Base-by-base conservation (phyloP, 2,113 vertebrate genomes). In the Syrrhaptes paradoxus region DNA sequence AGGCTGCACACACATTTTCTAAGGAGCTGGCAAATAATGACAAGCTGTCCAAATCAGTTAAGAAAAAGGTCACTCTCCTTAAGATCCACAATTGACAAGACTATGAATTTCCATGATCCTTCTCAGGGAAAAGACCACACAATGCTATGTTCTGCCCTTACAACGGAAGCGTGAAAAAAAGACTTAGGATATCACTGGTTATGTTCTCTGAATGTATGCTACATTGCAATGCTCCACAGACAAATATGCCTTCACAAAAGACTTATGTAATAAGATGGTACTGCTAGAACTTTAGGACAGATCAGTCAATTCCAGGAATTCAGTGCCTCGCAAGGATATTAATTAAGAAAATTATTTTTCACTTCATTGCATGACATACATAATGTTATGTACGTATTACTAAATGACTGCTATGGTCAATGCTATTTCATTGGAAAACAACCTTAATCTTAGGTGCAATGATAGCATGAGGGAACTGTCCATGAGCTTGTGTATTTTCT, bases 221-320 rank as follows among this genome's bases (percentile, higher is more conserved):
- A 31, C 26, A 49, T 5, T 62, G n/a, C 28, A 70, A 38, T 9
- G 46, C 10, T 52, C n/a, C 21, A 26, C 36, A 52, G 49, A 62
- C 24, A 52, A 54, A 24, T 24, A 57, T 1, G 15, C 13, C 32
- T 66, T 72, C 54, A 57, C 13, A 52, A 67, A 86, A 73, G 18
- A 58, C 0, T 0, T 12, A 55, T 9, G 22, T 36, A 49, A 5
- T 67, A 36, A 48, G 11, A 59, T 6, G 7, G 16, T 26, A n/a
- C 22, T 49, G 29, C 21, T 49, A 59, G n/a, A 79, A 65, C 14
- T 46, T 65, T 19, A 61, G 29, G 18, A 34, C 67, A 45, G 17
- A 54, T 25, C 16, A 83, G n/a, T 51, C 32, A 45, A 7, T 63
- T 63, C 36, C 20, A 57, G 21, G 21, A 24, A 62, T 63, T 51